These are phyloP conservation scores for Cyanoderma ruficeps DNA, from an alignment of 2,113 vertebrate species.

Conservation along the genomic window DNA sequence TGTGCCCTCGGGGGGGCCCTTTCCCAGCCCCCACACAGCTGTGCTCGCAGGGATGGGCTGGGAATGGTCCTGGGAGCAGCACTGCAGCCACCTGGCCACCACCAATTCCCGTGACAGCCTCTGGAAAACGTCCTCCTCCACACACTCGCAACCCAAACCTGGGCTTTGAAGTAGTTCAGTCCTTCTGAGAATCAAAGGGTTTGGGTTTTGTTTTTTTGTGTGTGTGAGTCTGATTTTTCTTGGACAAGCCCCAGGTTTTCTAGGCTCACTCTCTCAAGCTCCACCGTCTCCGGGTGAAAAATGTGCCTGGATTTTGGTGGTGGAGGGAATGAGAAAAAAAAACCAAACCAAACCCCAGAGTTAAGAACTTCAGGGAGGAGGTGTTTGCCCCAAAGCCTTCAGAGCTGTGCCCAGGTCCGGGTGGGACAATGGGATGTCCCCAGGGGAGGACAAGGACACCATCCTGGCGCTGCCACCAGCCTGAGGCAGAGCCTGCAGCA, in stretches of 20 bases:
- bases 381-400: neutral
- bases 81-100: rapidly evolving
- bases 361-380: neutral
- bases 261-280: neutral
- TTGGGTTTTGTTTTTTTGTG: too few species aligned
- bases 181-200: neutral
- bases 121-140: neutral
- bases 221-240: neutral
- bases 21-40: neutral
- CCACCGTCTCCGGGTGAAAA: neutral
- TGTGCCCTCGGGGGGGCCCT: neutral
- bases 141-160: rapidly evolving
- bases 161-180: neutral
- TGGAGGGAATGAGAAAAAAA: neutral
- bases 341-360: neutral
- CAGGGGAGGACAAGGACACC: neutral
- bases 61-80: rapidly evolving
- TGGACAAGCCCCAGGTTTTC: neutral
- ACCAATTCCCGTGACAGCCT: rapidly evolving
- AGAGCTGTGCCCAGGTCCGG: neutral
- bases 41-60: rapidly evolving
- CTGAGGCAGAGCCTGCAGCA: neutral
- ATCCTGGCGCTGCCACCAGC: neutral
- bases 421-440: rapidly evolving
- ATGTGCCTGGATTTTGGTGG: neutral